phyloP scores from a whole-genome alignment of 1,140 invertebrate species.

The Reticulitermes speratus region DNA sequence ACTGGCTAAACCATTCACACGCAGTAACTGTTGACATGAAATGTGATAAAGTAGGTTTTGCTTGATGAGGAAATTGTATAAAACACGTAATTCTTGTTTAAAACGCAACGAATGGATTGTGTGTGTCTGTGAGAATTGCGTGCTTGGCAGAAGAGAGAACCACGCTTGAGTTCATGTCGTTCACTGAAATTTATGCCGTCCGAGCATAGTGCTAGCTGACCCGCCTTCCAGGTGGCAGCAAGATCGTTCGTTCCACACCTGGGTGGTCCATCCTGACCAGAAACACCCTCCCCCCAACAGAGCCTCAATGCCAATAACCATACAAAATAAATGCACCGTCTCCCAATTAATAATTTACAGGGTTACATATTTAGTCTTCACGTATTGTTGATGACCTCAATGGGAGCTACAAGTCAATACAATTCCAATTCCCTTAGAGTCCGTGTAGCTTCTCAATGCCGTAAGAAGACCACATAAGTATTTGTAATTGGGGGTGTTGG shows the following conservation, averaged over 20 bases:
- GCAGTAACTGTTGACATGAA: not conserved
- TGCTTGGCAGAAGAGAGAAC: not conserved
- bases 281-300: constrained; percentile 16
- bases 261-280: constrained; percentile 29
- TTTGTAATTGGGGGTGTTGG: no score
- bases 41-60: not conserved
- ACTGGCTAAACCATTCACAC: no score
- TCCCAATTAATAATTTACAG: constrained; percentile 28
- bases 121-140: not conserved
- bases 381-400: not conserved
- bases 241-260: constrained; percentile 19
- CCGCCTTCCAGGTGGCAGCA: not conserved
- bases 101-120: not conserved
- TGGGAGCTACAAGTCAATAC: not conserved
- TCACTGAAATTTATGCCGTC: constrained; percentile 15
- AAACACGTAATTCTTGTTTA: not conserved
- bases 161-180: not conserved
- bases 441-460: not conserved
- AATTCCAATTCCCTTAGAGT: not conserved
- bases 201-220: not conserved
- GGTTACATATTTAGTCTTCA: not conserved
- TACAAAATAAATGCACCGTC: constrained; percentile 20
- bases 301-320: constrained; percentile 7
- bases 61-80: not conserved
- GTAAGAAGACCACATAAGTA: no score